Evolutionary conservation across 2,888 invertebrate species (phyloP), one percentile per base, ranked within the genome.

Genomic region (Chalcosyrphus nemorum): DNA sequence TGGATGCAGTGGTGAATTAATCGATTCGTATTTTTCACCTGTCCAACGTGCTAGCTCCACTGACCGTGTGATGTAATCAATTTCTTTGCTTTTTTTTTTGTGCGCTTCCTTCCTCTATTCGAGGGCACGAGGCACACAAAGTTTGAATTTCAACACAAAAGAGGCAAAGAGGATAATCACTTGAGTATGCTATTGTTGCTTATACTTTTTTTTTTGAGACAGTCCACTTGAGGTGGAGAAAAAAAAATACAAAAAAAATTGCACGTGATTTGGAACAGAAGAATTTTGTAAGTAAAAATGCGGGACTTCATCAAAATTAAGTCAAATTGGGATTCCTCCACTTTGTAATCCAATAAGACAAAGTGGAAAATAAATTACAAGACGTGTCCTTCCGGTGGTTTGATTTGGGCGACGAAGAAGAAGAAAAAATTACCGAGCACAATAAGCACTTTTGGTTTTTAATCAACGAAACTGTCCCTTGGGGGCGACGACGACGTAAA

Each of bases 11-110:
- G 65, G 38, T 54, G 65, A 70, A 80, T 84, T 84, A 84, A 84
- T 84, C 74, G 84, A 70, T 63, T 80, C 41, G 59, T 70, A 84
- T 84, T 75, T 84, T 54, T 84, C 80, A 70, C 63, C 80, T 84
- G 84, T 78, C 84, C 57, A 35, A 80, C 70, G 70, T 84, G 35
- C 56, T 65, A 29, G 65, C 68, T 61, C 41, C 19, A 32, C 70
- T 78, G 84, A 70, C 74, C 84, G 80, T 75, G 68, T 84, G 80
- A 80, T 80, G 84, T 70, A 70, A 74, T 80, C 80, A 84, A 80
- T 80, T 84, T 84, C 52, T 38, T 59, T 11, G 21, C 13, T 52
- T 52, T 66, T 27, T 9, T 41, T 41, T n/a, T n/a, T n/a, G n/a
- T 13, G 9, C 29, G 17, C 9, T 35, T n/a, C 4, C 4, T 35